Conservation (phyloP, 1,140 invertebrate species). For the Monochamus saltuarius region DNA sequence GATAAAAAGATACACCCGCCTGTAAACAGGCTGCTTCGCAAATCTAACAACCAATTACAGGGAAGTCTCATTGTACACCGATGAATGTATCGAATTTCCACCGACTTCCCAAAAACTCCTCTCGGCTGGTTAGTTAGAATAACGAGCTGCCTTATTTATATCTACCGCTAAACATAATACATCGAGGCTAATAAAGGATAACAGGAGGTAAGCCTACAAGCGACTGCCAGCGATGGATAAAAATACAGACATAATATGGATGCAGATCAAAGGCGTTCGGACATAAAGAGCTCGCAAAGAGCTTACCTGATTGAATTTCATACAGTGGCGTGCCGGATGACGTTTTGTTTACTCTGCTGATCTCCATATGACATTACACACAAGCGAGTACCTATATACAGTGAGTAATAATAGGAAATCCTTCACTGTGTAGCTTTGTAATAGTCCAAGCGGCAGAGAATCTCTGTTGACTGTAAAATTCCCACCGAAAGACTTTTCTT, state of each 20-base stretch:
- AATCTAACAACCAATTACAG: slow-evolving; percentile 27
- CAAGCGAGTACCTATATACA: no score
- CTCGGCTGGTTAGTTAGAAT: slow-evolving; percentile 25
- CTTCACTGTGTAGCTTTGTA: no score
- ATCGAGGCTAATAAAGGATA: slow-evolving; percentile 23
- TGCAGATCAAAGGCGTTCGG: slow-evolving; percentile 21
- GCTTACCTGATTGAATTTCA: slow-evolving; percentile 22
- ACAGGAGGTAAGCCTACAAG: slow-evolving; percentile 23
- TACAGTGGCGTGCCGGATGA: neutral
- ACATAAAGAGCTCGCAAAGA: slow-evolving; percentile 3
- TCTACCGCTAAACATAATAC: slow-evolving; percentile 23
- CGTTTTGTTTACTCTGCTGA: no score
- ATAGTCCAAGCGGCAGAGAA: no score
- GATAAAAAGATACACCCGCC: slow-evolving; percentile 19
- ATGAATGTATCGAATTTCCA: slow-evolving; percentile 25
- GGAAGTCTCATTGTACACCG: slow-evolving; percentile 25
- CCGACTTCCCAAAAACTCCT: slow-evolving; percentile 12
- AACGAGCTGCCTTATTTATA: slow-evolving; percentile 26
- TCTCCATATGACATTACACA: no score
- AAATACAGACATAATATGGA: slow-evolving; percentile 19
- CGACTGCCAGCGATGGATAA: slow-evolving; percentile 6
- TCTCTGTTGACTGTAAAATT: no score
- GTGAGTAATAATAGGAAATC: no score
- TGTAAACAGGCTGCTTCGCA: slow-evolving; percentile 22
- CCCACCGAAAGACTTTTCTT: no score